These are phyloP conservation scores for Pachyramphus minor DNA, from an alignment of 2,113 vertebrate species.

Conservation along the genomic window DNA sequence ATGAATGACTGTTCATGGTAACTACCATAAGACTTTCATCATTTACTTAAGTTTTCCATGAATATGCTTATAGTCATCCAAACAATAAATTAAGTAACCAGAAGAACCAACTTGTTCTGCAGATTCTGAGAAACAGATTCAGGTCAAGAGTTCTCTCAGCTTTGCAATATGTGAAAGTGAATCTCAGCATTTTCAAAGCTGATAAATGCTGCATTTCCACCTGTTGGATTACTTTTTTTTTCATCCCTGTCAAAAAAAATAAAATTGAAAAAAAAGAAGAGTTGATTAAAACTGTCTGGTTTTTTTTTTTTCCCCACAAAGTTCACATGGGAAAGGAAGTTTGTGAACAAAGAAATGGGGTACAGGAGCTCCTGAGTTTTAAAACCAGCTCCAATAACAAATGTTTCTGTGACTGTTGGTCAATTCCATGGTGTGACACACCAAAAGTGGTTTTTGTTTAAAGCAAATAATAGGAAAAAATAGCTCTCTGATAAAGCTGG, in stretches of 20 bases:
- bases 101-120: neutral
- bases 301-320: too few relatives aligned
- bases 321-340: neutral
- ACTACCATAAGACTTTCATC: neutral
- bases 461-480: neutral
- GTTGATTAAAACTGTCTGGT: neutral
- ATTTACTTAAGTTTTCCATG: neutral
- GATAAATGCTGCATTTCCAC: neutral
- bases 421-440: neutral
- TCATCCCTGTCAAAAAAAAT: neutral
- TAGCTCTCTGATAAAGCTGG: neutral
- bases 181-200: neutral
- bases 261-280: neutral
- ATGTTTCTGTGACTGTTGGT: neutral
- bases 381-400: neutral
- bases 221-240: neutral
- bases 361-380: neutral
- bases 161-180: neutral
- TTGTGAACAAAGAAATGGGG: neutral
- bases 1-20: neutral
- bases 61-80: neutral
- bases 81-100: neutral
- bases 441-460: neutral
- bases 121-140: conserved; percentile 15
- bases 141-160: neutral